phyloP scores from a whole-genome alignment of 2,113 vertebrate species.

The Neolamprologus fasciatus region DNA sequence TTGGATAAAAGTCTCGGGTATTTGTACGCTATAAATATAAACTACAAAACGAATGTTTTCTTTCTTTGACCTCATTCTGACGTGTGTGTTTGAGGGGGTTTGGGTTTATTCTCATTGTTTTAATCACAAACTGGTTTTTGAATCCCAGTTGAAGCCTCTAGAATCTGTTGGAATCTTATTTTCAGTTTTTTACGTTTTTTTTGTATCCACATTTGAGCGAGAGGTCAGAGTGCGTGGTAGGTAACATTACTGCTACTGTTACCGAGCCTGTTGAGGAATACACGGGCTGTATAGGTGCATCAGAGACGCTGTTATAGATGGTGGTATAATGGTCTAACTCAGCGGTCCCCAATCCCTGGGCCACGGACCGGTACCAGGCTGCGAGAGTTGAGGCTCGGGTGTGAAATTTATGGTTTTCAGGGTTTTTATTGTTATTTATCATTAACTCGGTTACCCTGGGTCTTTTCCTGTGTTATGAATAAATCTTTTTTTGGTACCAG shows the following conservation, averaged over 20 bases:
- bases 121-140: not conserved
- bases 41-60: not conserved
- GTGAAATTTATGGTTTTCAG: not conserved
- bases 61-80: not conserved
- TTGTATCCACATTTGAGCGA: not conserved
- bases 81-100: not conserved
- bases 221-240: not conserved
- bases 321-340: not conserved
- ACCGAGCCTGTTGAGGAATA: accelerated
- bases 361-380: accelerated
- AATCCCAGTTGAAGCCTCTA: not conserved
- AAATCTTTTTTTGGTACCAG: accelerated
- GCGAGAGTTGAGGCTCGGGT: not conserved
- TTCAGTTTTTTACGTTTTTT: accelerated
- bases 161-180: not conserved
- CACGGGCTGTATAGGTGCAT: accelerated
- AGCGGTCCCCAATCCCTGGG: accelerated
- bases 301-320: not conserved
- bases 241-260: not conserved
- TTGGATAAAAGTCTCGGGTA: not conserved
- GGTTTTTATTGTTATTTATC: accelerated
- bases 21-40: not conserved
- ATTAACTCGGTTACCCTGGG: accelerated
- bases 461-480: not conserved
- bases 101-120: not conserved